phyloP scores from a whole-genome alignment of 2,888 invertebrate genomes.

The Pseudoips prasinana region DNA sequence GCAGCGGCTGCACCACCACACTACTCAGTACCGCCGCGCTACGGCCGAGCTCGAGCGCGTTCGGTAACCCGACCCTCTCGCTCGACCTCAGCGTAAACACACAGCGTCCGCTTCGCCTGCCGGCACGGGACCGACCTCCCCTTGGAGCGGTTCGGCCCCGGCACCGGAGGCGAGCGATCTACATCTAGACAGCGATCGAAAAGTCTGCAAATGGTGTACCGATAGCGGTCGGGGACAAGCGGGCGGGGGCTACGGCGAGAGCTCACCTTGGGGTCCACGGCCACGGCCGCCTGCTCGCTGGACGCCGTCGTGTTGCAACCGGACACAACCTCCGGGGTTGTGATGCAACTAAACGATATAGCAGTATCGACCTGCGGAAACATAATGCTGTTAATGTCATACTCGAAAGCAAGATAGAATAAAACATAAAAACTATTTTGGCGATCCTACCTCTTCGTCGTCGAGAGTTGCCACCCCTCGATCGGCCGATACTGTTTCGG shows the following conservation, averaged over 20 bases:
- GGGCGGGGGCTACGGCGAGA: too few species aligned
- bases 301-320: constrained; percentile 71
- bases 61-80: too few species aligned
- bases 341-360: constrained; percentile 79
- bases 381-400: constrained; percentile 20
- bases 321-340: constrained; percentile 73
- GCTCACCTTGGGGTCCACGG: constrained; percentile 68
- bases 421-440: constrained; percentile 14
- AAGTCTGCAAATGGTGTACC: constrained; percentile 42
- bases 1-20: constrained; percentile 59
- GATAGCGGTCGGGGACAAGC: background rate
- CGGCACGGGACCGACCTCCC: too few species aligned
- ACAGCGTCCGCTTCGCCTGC: too few species aligned
- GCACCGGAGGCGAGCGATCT: too few species aligned
- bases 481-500: constrained; percentile 37
- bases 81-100: too few species aligned
- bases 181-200: constrained; percentile 16
- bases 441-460: constrained; percentile 59
- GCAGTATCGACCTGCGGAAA: constrained; percentile 72
- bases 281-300: constrained; percentile 52
- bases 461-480: constrained; percentile 36
- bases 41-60: too few species aligned
- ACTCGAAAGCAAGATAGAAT: constrained; percentile 14
- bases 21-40: constrained; percentile 12
- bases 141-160: too few species aligned